Evolutionary conservation across 2,888 invertebrate genomes (phyloP).

Genomic region (Acronicta alni): DNA sequence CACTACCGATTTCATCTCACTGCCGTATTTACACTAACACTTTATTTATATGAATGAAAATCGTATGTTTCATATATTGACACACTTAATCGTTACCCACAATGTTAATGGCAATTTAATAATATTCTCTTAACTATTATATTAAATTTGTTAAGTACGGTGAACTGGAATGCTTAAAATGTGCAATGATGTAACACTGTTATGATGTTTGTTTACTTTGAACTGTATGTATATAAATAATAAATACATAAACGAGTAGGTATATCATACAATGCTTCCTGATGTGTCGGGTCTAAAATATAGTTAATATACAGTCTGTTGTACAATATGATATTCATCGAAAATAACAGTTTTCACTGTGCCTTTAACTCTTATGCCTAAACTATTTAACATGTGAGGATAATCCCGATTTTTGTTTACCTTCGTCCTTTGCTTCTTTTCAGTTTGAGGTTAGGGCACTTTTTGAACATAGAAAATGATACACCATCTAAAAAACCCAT

Average conservation of each 20-base stretch:
- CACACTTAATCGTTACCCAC: background rate
- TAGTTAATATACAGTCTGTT: conserved; percentile 24
- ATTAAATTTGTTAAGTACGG: background rate
- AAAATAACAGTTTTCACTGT: conserved; percentile 3
- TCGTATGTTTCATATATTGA: background rate
- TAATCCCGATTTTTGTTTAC: conserved; percentile 59
- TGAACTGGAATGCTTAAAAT: conserved; percentile 5
- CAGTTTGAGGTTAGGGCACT: conserved; percentile 79
- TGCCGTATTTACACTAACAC: conserved; percentile 18
- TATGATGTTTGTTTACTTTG: conserved; percentile 10
- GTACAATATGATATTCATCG: background rate
- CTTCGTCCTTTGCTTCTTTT: conserved; percentile 70
- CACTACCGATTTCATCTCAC: conserved; percentile 33
- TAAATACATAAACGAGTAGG: background rate
- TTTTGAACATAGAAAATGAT: conserved; percentile 82
- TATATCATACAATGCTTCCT: conserved; percentile 8
- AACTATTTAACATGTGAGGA: background rate
- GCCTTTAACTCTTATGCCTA: background rate
- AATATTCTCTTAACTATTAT: background rate
- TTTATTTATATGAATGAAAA: conserved; percentile 7
- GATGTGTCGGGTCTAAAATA: background rate
- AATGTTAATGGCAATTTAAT: background rate
- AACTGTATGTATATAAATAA: conserved; percentile 15
- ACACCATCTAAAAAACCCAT: conserved; percentile 80
- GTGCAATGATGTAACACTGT: conserved; percentile 32